These are phyloP conservation scores for Suncus etruscus DNA, from an alignment of 2,113 vertebrate species.

Conservation along the genomic window DNA sequence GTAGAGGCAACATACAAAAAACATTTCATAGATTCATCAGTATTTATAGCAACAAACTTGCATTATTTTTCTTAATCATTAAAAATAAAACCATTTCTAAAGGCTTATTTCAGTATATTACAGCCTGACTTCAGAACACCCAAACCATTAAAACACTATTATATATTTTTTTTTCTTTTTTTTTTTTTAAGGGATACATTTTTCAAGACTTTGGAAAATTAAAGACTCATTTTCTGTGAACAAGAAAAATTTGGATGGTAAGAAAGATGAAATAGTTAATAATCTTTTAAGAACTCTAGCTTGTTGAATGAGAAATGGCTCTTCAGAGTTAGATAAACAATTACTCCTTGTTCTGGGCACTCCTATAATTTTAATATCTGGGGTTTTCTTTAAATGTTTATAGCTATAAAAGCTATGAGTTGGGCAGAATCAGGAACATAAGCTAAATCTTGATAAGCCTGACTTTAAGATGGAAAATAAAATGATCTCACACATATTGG, in stretches of 20 bases:
- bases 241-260: not conserved
- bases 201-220: not conserved
- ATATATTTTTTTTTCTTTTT: too few relatives aligned
- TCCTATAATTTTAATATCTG: not conserved
- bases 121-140: not conserved
- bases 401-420: not conserved
- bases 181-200: not conserved
- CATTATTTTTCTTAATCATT: not conserved
- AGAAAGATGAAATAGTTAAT: not conserved
- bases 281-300: not conserved
- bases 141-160: not conserved
- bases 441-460: not conserved
- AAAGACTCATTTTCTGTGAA: not conserved
- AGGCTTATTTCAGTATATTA: not conserved
- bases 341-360: too few relatives aligned
- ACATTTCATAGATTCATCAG: not conserved
- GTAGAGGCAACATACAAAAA: not conserved
- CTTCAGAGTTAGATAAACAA: not conserved
- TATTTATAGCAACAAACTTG: not conserved
- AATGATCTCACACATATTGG: not conserved
- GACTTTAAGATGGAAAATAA: constrained; percentile 2
- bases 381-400: not conserved
- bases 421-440: not conserved
- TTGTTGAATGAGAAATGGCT: not conserved
- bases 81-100: not conserved